Evolutionary conservation across 2,113 vertebrate genomes (phyloP).

Genomic region (Equus quagga): DNA sequence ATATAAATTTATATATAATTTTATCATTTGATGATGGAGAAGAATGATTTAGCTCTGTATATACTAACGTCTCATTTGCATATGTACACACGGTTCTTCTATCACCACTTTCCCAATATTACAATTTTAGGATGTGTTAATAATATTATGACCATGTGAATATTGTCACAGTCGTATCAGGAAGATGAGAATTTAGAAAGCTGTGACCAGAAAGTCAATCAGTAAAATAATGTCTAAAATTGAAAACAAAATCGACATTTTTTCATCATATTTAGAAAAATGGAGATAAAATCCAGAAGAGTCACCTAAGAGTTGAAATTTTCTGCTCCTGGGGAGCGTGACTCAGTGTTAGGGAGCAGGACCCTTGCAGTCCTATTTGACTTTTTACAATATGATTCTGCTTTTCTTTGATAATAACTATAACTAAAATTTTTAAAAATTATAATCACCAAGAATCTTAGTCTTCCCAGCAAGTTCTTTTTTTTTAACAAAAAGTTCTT

Average conservation of each 20-base stretch:
- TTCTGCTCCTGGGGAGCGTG: background rate
- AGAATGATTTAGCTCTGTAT: background rate
- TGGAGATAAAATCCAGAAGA: background rate
- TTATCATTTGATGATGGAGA: background rate
- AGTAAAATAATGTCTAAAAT: background rate
- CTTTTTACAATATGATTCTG: background rate
- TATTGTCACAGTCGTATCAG: background rate
- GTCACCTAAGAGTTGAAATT: background rate
- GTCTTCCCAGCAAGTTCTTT: background rate
- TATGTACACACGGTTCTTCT: background rate
- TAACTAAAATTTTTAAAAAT: background rate
- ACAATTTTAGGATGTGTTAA: background rate
- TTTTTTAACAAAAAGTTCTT: background rate
- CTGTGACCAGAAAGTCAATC: background rate
- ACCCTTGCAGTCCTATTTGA: background rate
- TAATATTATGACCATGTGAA: background rate
- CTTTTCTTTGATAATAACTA: constrained; percentile 20
- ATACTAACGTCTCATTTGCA: background rate
- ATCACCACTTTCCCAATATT: background rate
- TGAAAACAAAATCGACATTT: background rate
- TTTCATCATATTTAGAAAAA: background rate
- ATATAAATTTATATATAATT: no score
- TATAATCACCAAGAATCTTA: background rate
- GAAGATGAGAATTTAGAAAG: background rate
- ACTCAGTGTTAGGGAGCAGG: background rate